Evolutionary conservation across 2,797 vertebrate species (phyloP).

Genomic region (Rhabdomys pumilio): DNA sequence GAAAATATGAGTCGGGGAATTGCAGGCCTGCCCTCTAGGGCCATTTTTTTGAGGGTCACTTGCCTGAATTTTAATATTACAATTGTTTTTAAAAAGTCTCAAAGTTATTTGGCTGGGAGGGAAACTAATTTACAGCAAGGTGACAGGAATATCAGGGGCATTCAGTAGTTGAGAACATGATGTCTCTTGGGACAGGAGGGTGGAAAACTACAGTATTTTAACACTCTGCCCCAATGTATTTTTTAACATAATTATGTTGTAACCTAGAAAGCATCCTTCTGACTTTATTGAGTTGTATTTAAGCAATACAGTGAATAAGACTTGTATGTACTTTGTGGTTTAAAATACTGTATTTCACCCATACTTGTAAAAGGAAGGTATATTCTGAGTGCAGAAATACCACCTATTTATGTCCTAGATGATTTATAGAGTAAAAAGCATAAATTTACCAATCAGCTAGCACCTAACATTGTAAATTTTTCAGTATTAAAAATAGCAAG

Average conservation of each 20-base stretch:
- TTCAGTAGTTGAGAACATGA: conserved; percentile 88
- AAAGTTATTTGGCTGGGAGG: conserved; percentile 86
- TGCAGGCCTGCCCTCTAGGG: conserved; percentile 87
- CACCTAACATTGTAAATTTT: background rate
- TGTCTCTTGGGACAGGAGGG: conserved; percentile 76
- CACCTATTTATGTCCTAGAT: background rate
- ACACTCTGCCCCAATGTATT: conserved; percentile 56
- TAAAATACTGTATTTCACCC: conserved; percentile 8
- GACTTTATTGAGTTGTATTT: background rate
- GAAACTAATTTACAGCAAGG: conserved; percentile 87
- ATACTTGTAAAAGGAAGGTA: background rate
- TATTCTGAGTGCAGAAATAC: background rate
- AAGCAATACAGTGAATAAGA: background rate
- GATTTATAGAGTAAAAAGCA: conserved; percentile 20
- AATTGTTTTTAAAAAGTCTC: conserved; percentile 88
- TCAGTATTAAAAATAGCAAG: background rate
- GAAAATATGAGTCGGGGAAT: conserved; percentile 88
- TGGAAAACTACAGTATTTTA: conserved; percentile 73
- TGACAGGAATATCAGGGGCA: conserved; percentile 86
- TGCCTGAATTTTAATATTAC: conserved; percentile 90
- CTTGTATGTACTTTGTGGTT: background rate
- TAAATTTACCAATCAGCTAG: background rate
- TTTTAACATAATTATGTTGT: conserved; percentile 78
- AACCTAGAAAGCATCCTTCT: conserved; percentile 49
- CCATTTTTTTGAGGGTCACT: conserved; percentile 88